These are phyloP conservation scores for Aphis craccivora DNA, from an alignment of 1,140 invertebrate genomes.

Conservation along the genomic window DNA sequence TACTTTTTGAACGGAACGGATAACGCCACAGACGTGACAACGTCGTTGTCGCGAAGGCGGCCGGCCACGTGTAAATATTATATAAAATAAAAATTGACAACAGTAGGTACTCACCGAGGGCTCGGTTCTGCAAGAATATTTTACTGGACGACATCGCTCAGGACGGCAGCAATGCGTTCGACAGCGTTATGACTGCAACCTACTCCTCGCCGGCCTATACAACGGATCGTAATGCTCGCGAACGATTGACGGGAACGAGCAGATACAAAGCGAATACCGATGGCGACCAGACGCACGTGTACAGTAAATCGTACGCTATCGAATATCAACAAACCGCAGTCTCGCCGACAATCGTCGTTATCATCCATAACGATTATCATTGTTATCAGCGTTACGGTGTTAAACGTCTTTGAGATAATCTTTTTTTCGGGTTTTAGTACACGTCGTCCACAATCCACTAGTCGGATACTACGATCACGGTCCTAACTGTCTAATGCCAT, in stretches of 20 bases:
- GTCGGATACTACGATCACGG: too few species aligned
- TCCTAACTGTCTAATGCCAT: too few species aligned
- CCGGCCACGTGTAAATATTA: neutral
- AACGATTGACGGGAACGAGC: neutral
- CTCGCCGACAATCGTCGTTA: neutral
- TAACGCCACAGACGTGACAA: neutral
- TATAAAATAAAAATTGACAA: neutral
- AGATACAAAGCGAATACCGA: neutral
- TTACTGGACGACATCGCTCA: slow-evolving; percentile 30
- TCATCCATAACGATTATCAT: neutral
- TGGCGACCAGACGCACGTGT: neutral
- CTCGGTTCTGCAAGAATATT: slow-evolving; percentile 31
- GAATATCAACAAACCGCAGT: neutral
- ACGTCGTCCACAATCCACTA: too few species aligned
- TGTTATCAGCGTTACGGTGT: neutral
- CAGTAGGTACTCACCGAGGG: neutral
- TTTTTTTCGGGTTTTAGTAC: neutral
- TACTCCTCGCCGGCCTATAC: neutral
- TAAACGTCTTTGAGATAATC: neutral
- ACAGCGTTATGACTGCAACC: neutral
- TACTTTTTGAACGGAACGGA: neutral
- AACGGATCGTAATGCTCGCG: neutral
- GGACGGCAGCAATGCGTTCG: neutral
- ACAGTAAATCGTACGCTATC: neutral
- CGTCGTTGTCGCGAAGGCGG: neutral